Evolutionary conservation across 2,888 invertebrate species (phyloP).

Genomic region (Amiota mariae): DNA sequence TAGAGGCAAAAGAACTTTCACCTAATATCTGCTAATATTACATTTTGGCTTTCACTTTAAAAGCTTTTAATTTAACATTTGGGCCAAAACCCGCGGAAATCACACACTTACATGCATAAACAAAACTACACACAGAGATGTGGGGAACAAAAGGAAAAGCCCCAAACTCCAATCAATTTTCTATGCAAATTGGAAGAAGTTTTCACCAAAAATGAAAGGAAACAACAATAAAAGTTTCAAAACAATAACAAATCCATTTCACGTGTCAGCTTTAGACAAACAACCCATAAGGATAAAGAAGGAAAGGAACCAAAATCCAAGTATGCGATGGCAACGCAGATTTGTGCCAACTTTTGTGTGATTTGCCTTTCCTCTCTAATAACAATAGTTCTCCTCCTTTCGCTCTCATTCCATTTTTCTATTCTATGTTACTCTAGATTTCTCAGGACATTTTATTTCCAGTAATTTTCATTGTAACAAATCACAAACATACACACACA

Average conservation of each 20-base stretch:
- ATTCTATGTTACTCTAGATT: not conserved
- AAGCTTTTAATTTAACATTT: too few species aligned
- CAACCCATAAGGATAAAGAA: slow-evolving; percentile 49
- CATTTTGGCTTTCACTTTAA: too few species aligned
- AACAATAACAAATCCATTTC: slow-evolving; percentile 62
- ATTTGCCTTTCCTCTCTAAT: not conserved
- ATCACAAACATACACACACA: not conserved
- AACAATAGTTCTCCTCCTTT: not conserved
- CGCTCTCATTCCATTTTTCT: not conserved
- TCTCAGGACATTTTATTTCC: too few species aligned
- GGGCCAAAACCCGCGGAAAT: too few species aligned
- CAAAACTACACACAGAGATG: too few species aligned
- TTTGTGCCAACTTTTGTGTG: not conserved
- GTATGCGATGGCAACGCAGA: not conserved
- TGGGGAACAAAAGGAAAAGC: not conserved
- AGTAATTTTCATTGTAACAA: slow-evolving; percentile 1
- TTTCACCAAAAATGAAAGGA: not conserved
- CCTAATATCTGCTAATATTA: too few species aligned
- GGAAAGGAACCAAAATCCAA: not conserved
- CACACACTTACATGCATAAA: too few species aligned
- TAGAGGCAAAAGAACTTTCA: too few species aligned
- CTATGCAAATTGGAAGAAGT: not conserved
- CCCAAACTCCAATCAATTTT: not conserved
- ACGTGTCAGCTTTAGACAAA: slow-evolving; percentile 57
- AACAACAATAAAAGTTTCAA: not conserved